Percentiles rank a stretch among this genome's conserved stretches.
phyloP scores from a whole-genome alignment of 92 coral and sea anemone species.

The Montipora capitata region DNA sequence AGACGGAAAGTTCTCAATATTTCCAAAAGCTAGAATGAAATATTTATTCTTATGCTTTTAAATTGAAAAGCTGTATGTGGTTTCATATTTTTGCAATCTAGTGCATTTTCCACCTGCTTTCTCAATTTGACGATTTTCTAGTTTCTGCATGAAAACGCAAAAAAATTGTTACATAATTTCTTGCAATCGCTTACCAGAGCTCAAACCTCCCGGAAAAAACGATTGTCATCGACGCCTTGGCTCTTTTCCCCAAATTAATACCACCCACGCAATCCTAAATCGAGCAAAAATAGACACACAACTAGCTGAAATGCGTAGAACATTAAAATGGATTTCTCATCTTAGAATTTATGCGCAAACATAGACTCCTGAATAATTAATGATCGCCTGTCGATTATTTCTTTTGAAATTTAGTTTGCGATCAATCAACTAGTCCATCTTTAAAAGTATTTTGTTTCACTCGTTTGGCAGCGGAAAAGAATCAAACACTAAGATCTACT shows the following conservation, averaged over 20 bases:
- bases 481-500: background rate
- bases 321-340: conserved; percentile 46
- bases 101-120: conserved; percentile 48
- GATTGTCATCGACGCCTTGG: conserved; percentile 30
- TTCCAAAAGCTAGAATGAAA: background rate
- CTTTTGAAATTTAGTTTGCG: conserved; percentile 48
- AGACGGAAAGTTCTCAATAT: background rate
- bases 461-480: background rate
- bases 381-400: conserved; percentile 57
- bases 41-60: conserved; percentile 35
- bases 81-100: conserved; percentile 60
- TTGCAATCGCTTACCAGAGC: conserved; percentile 54
- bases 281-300: conserved; percentile 49
- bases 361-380: conserved; percentile 47
- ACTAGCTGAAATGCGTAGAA: conserved; percentile 29
- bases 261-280: conserved; percentile 58
- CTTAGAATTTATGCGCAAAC: conserved; percentile 47
- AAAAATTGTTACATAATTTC: conserved; percentile 8
- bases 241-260: conserved; percentile 9
- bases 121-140: background rate
- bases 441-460: conserved; percentile 50
- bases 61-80: conserved; percentile 48
- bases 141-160: conserved; percentile 23
- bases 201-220: conserved; percentile 54
- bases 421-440: conserved; percentile 47